Evolutionary conservation across 2,888 invertebrate species (phyloP).

Genomic region (Gastrophysa polygoni): DNA sequence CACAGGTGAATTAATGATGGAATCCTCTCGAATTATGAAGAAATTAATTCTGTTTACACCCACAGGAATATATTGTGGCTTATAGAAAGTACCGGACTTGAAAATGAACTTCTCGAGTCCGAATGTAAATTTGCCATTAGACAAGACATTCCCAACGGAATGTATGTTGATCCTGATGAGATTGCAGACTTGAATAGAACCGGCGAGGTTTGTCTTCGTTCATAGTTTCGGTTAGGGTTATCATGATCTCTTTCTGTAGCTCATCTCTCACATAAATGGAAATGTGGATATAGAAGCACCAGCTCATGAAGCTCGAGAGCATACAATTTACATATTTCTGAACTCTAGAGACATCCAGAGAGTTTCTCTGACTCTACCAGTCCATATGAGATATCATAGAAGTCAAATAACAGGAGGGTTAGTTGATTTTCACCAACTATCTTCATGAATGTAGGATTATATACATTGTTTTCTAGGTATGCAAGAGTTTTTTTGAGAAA

Average conservation of each 20-base stretch:
- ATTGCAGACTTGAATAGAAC: slow-evolving; percentile 54
- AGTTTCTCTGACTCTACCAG: slow-evolving; percentile 54
- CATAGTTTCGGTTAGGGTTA: neutral
- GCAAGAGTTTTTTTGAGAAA: slow-evolving; percentile 52
- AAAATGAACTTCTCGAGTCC: slow-evolving; percentile 36
- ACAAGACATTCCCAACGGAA: slow-evolving; percentile 52
- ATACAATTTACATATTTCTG: slow-evolving; percentile 54
- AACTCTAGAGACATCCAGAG: slow-evolving; percentile 45
- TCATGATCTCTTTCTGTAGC: neutral
- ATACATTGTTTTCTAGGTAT: slow-evolving; percentile 17
- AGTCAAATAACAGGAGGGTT: slow-evolving; percentile 58
- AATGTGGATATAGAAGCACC: slow-evolving; percentile 57
- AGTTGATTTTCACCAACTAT: no score
- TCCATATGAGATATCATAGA: slow-evolving; percentile 61
- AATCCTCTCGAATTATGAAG: no score
- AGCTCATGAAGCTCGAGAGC: slow-evolving; percentile 53
- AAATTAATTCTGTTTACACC: slow-evolving; percentile 30
- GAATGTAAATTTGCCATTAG: slow-evolving; percentile 51
- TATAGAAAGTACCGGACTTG: slow-evolving; percentile 49
- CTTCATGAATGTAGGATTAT: slow-evolving; percentile 14
- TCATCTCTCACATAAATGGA: slow-evolving; percentile 48
- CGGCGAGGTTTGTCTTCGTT: slow-evolving; percentile 36
- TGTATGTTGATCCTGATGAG: slow-evolving; percentile 59
- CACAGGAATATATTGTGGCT: slow-evolving; percentile 58
- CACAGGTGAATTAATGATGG: slow-evolving; percentile 46